Conservation (phyloP, 2,797 vertebrate genomes). For the Netta rufina region DNA sequence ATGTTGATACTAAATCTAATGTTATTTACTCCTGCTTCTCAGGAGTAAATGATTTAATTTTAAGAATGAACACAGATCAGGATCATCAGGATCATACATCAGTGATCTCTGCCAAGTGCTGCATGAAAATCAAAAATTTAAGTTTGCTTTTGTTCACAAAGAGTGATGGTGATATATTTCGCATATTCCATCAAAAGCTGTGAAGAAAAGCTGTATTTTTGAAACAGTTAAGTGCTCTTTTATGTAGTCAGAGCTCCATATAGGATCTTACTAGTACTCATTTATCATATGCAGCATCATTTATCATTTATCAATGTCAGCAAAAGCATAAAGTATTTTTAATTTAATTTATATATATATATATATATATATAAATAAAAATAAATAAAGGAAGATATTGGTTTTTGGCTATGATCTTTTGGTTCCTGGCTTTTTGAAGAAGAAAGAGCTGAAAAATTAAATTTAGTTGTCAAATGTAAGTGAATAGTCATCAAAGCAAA, state of each 20-base stretch:
- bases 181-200: neutral
- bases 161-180: neutral
- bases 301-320: no score
- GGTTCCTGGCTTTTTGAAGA: neutral
- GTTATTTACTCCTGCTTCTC: neutral
- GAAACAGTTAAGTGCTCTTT: neutral
- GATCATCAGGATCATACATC: neutral
- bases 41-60: neutral
- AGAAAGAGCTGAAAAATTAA: neutral
- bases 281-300: neutral
- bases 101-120: neutral
- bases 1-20: neutral
- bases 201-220: neutral
- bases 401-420: neutral
- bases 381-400: neutral
- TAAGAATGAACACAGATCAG: neutral
- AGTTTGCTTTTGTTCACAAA: neutral
- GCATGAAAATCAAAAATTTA: neutral
- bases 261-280: rapidly evolving
- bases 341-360: neutral
- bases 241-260: neutral
- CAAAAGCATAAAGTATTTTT: neutral
- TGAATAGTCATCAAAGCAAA: neutral
- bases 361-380: no score
- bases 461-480: neutral